Base-by-base conservation (phyloP, 2,113 vertebrate genomes). In the Bombycilla garrulus region DNA sequence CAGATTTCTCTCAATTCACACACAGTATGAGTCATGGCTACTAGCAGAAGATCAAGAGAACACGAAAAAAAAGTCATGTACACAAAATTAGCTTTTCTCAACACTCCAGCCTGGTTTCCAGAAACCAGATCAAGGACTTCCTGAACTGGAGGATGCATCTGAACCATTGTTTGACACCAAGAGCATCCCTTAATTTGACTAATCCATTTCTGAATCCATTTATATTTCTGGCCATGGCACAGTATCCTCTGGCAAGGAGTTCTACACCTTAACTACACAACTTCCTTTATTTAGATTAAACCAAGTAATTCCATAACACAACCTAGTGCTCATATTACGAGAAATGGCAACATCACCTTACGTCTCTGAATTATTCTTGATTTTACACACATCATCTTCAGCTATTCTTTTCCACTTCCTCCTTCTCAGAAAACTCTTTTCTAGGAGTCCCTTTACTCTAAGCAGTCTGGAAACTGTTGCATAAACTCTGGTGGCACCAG, bases 71-170 rank as follows among this genome's bases (percentile, higher is more conserved):
- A 72, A 64, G 25, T 29, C 15, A 66, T 0, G 0, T 25, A 40
- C 17, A 29, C 25, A 57, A 42, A 77, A 78, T 47, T 9, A 81
- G 57, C 44, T 83, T 70, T 89, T 45, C 81, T 81, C 2, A 3
- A n/a, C 15, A 64, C 38, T 65, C 66, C n/a, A 44, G 60, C 40
- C 36, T 8, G 44, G 44, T 44, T 95, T 91, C 73, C 93, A 94
- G 90, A 78, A 94, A 92, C 18, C 8, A 54, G 10, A 64, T 12
- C 11, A 33, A 50, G 57, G 81, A 88, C n/a, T 95, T 96, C 79
- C 95, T 31, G 36, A 67, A 57, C 25, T 13, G 54, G 18, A 95
- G 90, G 90, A 95, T 80, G 58, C 90, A 96, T n/a, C 66, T 92
- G 81, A 86, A 36, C 62, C 74, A 88, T 42, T 96, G 81, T 72